phyloP scores from a whole-genome alignment of 2,888 invertebrate genomes.

The Plagodis pulveraria region DNA sequence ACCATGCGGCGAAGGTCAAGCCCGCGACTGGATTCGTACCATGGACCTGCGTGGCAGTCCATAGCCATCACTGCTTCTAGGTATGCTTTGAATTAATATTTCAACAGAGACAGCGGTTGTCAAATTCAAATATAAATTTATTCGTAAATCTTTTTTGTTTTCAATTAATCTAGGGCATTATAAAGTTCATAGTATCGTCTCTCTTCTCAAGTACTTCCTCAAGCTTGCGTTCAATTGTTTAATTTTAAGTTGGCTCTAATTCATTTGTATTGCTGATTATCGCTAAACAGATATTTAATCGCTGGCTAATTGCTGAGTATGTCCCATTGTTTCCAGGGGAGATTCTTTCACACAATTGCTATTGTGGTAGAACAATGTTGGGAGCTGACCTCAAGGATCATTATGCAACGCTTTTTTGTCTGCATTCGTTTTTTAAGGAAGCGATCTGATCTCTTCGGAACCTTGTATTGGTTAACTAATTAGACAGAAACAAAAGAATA shows the following conservation, averaged over 20 bases:
- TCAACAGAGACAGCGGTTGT: too few relatives aligned
- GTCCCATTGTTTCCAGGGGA: constrained; percentile 69
- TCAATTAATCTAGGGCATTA: too few relatives aligned
- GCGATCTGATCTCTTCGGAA: constrained; percentile 49
- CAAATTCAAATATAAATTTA: too few relatives aligned
- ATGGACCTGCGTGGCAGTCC: too few relatives aligned
- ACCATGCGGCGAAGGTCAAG: too few relatives aligned
- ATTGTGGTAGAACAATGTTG: constrained; percentile 82
- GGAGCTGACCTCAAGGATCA: constrained; percentile 76
- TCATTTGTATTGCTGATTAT: constrained; percentile 58
- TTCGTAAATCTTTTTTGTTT: too few relatives aligned
- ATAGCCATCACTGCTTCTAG: too few relatives aligned
- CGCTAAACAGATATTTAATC: constrained; percentile 77
- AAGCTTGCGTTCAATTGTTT: constrained; percentile 39
- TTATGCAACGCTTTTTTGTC: constrained; percentile 66
- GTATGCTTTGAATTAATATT: too few relatives aligned
- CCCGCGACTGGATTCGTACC: too few relatives aligned
- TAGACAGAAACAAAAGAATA: constrained; percentile 30
- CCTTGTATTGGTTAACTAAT: constrained; percentile 42
- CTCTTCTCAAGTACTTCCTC: constrained; percentile 28
- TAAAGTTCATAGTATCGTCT: constrained; percentile 12
- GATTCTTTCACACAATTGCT: constrained; percentile 81
- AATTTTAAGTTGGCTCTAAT: constrained; percentile 46
- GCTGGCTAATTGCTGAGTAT: constrained; percentile 75
- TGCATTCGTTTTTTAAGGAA: constrained; percentile 47